Evolutionary conservation across 2,113 vertebrate species (phyloP), one percentile per base, ranked within the genome.

Genomic region (Ceyx margarethae): DNA sequence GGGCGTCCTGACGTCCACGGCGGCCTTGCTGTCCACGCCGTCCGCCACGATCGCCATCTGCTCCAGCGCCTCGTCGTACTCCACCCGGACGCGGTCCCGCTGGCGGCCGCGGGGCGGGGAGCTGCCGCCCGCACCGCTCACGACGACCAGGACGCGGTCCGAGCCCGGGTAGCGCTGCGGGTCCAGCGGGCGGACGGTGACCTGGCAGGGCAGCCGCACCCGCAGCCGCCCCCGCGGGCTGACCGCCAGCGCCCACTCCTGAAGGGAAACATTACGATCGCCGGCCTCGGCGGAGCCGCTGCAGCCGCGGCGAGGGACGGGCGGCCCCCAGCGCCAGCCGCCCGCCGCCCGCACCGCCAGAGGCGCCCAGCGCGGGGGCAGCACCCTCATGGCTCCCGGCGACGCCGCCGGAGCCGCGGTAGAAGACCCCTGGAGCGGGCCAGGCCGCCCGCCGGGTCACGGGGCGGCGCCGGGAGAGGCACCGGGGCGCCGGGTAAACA

Each of bases 1-100:
- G 2, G 99, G 99, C 8, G 97, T 96, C 64, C 96, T 88, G 95
- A 99, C 90, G 11, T 98, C 97, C 87, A 99, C 97, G 10, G 97
- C 96, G 26, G 98, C 78, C 75, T 81, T 71, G 60, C 96, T 96
- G 90, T 97, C 94, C 40, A 97, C 53, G 84, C 73, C 90, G 23
- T 98, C 96, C 0, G 97, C 96, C 31, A 91, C 54, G 43, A 99
- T 97, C 4, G 92, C 58, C 89, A 98, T 92, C 95, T 98, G 98
- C 77, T 93, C 91, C 89, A n/a, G 96, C 73, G 89, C 94, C 35
- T 97, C 97, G 64, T 99, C 97, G 46, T 99, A 99, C 26, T 75
- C 87, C 67, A 99, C 98, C 10, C 92, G 97, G 26, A 99, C 48
- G 58, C 78, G 46, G 31, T 97, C 96, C 81, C 92, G 94, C 37